These are phyloP conservation scores for Drosophila sturtevanti DNA, from an alignment of 1,140 invertebrate genomes.

Conservation along the genomic window DNA sequence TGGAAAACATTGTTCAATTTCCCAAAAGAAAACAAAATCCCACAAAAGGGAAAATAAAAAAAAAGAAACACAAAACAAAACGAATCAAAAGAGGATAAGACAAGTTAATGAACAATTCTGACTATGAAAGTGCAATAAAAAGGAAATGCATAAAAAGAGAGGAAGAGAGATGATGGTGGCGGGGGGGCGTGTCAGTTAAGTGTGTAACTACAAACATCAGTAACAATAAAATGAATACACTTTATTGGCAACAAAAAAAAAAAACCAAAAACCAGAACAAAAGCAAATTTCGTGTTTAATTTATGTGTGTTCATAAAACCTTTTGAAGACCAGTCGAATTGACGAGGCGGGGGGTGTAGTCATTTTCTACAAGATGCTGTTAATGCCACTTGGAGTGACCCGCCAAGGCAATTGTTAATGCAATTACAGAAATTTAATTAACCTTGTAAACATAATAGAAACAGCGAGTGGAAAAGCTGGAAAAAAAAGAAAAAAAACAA, in stretches of 20 bases:
- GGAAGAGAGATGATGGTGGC: too few species aligned
- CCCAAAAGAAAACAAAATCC: not conserved
- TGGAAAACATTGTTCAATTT: not conserved
- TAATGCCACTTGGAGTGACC: not conserved
- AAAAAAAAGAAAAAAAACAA: not conserved
- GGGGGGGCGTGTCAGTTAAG: not conserved
- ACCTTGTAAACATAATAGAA: not conserved
- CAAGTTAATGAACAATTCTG: not conserved
- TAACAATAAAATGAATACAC: constrained; percentile 1
- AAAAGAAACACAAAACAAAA: not conserved
- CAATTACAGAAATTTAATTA: constrained; percentile 6
- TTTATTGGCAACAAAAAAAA: constrained; percentile 4
- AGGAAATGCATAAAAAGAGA: not conserved
- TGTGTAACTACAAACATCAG: not conserved
- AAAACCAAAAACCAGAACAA: not conserved
- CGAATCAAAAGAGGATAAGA: not conserved
- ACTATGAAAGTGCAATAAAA: not conserved
- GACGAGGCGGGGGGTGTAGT: not conserved
- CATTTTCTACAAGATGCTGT: not conserved
- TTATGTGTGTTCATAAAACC: not conserved
- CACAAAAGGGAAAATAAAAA: too few species aligned
- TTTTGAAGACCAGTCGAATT: not conserved
- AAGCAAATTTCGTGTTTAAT: constrained; percentile 1
- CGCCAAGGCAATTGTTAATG: not conserved
- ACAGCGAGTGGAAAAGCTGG: not conserved